Conservation (phyloP, 2,113 vertebrate species). For the Sander lucioperca region DNA sequence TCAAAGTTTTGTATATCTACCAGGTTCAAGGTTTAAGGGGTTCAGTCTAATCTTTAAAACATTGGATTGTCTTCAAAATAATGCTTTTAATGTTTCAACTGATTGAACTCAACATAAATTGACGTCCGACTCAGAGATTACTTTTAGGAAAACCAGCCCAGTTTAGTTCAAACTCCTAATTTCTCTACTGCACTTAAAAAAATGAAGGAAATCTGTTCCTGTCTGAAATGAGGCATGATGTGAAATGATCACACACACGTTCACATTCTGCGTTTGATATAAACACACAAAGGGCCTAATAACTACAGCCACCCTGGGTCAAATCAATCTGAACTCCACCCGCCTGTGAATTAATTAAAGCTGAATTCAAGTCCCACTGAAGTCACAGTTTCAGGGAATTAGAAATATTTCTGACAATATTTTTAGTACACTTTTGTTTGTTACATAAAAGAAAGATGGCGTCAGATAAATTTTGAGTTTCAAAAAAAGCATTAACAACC, state of each 20-base stretch:
- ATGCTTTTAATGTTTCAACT: not conserved
- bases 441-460: too few relatives aligned
- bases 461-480: too few relatives aligned
- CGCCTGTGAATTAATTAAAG: not conserved
- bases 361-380: not conserved
- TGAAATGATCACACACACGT: constrained; percentile 55
- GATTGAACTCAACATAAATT: not conserved
- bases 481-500: too few relatives aligned
- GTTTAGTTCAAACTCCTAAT: constrained; percentile 39
- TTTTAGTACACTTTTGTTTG: not conserved
- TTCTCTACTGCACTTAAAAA: constrained; percentile 46
- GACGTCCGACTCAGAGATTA: not conserved
- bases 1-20: not conserved
- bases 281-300: constrained; percentile 42
- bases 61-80: not conserved
- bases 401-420: not conserved
- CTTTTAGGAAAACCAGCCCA: constrained; percentile 50
- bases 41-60: not conserved
- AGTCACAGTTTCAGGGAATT: not conserved
- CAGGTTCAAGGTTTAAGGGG: not conserved
- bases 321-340: not conserved
- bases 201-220: constrained; percentile 29
- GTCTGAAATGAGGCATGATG: constrained; percentile 67
- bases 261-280: constrained; percentile 26
- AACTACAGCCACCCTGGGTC: constrained; percentile 32